Evolutionary conservation across 2,888 invertebrate genomes (phyloP), one percentile per base, ranked within the genome.

Genomic region (Aleiodes alternator): DNA sequence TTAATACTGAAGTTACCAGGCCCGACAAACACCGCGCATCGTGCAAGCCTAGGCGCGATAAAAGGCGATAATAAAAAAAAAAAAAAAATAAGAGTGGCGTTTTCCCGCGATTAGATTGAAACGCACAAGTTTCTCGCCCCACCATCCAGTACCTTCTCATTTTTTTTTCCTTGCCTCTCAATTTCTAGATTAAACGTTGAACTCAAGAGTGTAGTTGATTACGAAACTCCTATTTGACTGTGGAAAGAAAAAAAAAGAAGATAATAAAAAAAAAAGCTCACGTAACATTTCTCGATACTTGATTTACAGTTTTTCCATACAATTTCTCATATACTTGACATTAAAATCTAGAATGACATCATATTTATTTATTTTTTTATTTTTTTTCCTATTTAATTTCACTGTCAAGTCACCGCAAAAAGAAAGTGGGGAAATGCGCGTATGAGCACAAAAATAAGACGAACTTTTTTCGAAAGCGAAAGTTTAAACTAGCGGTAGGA

Each of bases 401-500:
- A 66, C 53, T 57, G 56, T 53, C 50, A 70, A 38, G 8, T 12
- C 31, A 53, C 55, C 12, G 70, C 29, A 70, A 51, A 23, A 72
- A 72, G 72, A 72, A 72, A 72, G 72, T 59, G 53, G 16, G 50
- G 14, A 66, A 73, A 53, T 29, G 11, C n/a, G 64, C 23, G 23
- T 2, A 23, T 31, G 34, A 57, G 59, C 77, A 81, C 80, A 78
- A 80, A 74, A 78, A 76, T 73, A 77, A 64, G 59, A 72, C 53
- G 50, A 51, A 34, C 69, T 70, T 79, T 82, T 81, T 82, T 82
- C 81, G 83, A 84, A 84, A 85, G 85, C 85, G 85, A 85, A 85
- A 85, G 85, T 85, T 80, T 51, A 76, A 56, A 69, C 75, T 69
- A 74, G 69, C 72, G 69, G 43, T 69, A 80, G 73, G 73, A 43